Evolutionary conservation across 2,113 vertebrate species (phyloP).

Genomic region (Protobothrops mucrosquamatus): DNA sequence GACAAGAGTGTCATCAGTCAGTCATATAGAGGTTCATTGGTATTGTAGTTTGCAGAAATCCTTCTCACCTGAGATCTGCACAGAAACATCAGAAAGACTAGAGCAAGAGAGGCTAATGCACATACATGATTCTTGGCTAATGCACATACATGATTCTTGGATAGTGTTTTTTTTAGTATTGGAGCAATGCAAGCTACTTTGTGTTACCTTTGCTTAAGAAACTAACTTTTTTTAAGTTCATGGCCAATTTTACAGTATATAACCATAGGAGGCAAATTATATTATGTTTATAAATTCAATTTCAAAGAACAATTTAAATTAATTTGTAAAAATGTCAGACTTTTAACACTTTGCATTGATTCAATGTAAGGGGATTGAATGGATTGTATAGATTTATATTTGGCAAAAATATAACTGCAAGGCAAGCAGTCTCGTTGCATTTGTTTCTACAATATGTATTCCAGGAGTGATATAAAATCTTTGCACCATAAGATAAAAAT

Average conservation of each 20-base stretch:
- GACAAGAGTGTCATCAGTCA: not conserved
- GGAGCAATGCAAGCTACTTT: not conserved
- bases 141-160: not conserved
- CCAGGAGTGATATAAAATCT: not conserved
- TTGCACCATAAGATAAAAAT: not conserved
- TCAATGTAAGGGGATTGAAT: not conserved
- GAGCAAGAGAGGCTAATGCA: not conserved
- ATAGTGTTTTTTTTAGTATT: not conserved
- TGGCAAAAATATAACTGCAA: not conserved
- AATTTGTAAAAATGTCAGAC: not conserved
- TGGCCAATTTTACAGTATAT: not conserved
- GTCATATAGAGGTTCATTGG: not conserved
- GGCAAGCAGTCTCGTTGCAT: not conserved
- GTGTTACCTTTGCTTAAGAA: conserved; percentile 1
- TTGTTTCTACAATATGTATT: not conserved
- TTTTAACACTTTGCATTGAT: not conserved
- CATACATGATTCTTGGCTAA: not conserved
- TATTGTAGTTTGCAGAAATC: not conserved
- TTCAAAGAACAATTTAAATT: conserved; percentile 24
- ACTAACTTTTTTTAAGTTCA: not conserved
- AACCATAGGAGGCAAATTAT: not conserved
- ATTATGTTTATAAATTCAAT: conserved; percentile 24
- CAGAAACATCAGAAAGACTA: not conserved
- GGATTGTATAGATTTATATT: not conserved
- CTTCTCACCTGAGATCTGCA: not conserved